Evolutionary conservation across 2,888 invertebrate species (phyloP), one percentile per base, ranked within the genome.

Genomic region (Gymnocheta viridis): DNA sequence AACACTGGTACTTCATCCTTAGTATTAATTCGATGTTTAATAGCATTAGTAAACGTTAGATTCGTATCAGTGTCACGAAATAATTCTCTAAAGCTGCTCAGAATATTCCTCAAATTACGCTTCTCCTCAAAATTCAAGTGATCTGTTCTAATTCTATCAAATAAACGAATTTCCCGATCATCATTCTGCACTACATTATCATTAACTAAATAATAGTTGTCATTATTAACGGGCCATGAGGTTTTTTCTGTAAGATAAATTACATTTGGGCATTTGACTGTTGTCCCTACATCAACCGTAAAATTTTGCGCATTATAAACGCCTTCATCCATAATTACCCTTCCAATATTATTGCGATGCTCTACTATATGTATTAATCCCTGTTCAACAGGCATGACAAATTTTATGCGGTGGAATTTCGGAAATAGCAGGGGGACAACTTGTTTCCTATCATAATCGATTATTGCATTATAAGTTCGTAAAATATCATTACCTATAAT

Each of bases 1-100:
- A 62, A 62, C 3, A 77, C 69, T 0, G 79, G 78, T 9, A 82
- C 62, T 4, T 80, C 69, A n/a, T 84, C 78, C 3, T 24, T 44
- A 0, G 85, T 82, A 17, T 19, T 72, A 14, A 82, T 82, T 27
- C 35, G 2, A n/a, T 82, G 82, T 41, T 84, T 84, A 9, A 76
- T 82, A 24, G 78, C 79, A 72, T 72, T 83, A 7, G 76, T 76
- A 19, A 80, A 84, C 0, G 77, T 27, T n/a, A 84, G 7, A 35
- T 82, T 77, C 2, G 29, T 66, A 14, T 82, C 56, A 44, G 69
- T 47, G 27, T 77, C 62, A 9, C 72, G 35, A 66, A 66, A 78
- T 38, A 54, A 24, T 10, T 51, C 17, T 5, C 5, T 38, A 41
- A 10, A 70, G 3, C 56, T 7, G 2, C 29, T 7, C 29, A 41